Evolutionary conservation across 2,888 invertebrate species (phyloP), one percentile per base, ranked within the genome.

Genomic region (Zaprionus lineosus): DNA sequence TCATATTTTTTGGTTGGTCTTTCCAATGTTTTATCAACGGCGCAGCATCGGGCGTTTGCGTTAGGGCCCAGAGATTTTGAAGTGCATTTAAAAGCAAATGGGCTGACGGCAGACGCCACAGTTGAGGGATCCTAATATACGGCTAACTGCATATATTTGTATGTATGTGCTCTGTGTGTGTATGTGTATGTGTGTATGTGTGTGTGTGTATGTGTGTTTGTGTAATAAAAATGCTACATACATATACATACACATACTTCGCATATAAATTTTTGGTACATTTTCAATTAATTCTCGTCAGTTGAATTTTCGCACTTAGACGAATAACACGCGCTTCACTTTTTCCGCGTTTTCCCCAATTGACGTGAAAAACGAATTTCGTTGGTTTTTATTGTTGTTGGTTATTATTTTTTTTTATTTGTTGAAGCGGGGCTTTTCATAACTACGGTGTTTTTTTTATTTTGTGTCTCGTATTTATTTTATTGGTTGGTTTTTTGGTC

Each of bases 271-370:
- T 53, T 67, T 44, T 40, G 41, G 39, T 43, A 52, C 53, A 58
- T 52, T 58, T 71, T 48, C 16, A 55, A 55, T 75, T 61, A 48
- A 75, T 79, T 69, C 46, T 56, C 47, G 68, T 64, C 64, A 76
- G 76, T 78, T 72, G 40, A 53, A 60, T 64, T 75, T 41, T 47
- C 43, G 60, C 58, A 50, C 37, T 69, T 61, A 61, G 47, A 19
- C 44, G 60, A 46, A 37, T 36, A 65, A 46, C 61, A 65, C 69
- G 73, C 39, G 36, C 5, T 11, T 11, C 28, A 15, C 16, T 4
- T n/a, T 36, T n/a, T n/a, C n/a, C n/a, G n/a, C n/a, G n/a, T n/a
- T n/a, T n/a, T n/a, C n/a, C n/a, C n/a, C n/a, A n/a, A n/a, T n/a
- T n/a, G n/a, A n/a, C n/a, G n/a, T 4, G 18, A 28, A 8, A 12